A percentile compares a stretch with the other conserved stretches of the same genome.
Evolutionary conservation across 35 echinoderm and acorn worm species (phyloP).

Genomic region (Eucidaris tribuloides): DNA sequence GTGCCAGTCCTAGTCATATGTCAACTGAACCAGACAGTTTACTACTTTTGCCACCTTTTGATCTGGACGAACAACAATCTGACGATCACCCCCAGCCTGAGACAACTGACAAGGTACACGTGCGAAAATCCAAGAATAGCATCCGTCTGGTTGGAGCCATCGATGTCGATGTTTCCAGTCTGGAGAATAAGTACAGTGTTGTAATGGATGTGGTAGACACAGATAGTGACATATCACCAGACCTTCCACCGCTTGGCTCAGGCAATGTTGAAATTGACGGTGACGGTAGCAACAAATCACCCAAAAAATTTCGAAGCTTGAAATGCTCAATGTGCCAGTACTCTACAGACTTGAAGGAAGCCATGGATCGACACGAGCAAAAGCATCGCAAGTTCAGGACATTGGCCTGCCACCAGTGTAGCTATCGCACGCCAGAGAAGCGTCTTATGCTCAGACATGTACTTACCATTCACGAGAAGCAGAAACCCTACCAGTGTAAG

Average conservation of each 20-base stretch:
- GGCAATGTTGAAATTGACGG: background rate
- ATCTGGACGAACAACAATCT: too few species aligned
- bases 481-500: constrained; percentile 66
- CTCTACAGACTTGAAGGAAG: constrained; percentile 17
- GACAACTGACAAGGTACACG: too few species aligned
- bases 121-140: constrained; percentile 13
- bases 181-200: constrained; percentile 24
- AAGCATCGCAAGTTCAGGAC: constrained; percentile 52
- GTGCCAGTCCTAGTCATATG: too few species aligned
- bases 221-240: constrained; percentile 21
- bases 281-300: background rate
- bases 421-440: constrained; percentile 72
- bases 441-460: constrained; percentile 78
- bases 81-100: too few species aligned
- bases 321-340: constrained; percentile 63
- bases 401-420: constrained; percentile 67
- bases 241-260: background rate
- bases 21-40: too few species aligned
- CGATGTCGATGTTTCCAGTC: constrained; percentile 8
- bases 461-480: constrained; percentile 80
- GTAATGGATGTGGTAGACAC: constrained; percentile 10
- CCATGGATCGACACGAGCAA: constrained; percentile 52
- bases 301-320: constrained; percentile 26
- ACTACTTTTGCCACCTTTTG: too few species aligned
- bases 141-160: constrained; percentile 6